Percentiles rank a stretch among this genome's conserved stretches.
These are phyloP conservation scores for Cantharis lateralis DNA, from an alignment of 2,888 invertebrate species.

Conservation along the genomic window DNA sequence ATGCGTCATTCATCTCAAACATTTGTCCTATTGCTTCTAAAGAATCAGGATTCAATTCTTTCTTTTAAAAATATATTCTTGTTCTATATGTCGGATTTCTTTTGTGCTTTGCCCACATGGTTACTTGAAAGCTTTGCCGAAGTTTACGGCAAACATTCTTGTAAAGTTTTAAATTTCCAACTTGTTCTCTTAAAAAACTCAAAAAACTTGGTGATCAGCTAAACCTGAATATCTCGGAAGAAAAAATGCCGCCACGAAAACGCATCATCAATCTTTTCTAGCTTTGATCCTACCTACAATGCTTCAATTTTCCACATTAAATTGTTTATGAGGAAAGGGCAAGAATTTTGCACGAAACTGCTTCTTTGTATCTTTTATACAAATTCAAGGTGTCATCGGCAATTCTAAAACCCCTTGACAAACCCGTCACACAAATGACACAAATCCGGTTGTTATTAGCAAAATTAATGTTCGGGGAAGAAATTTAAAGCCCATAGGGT, in stretches of 20 bases:
- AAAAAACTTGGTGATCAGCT: neutral
- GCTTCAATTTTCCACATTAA: neutral
- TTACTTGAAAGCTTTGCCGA: neutral
- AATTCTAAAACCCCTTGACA: slow-evolving; percentile 21
- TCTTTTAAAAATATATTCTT: slow-evolving; percentile 23
- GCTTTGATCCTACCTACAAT: neutral
- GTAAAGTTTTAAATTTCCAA: slow-evolving; percentile 10
- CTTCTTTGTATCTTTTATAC: slow-evolving; percentile 19
- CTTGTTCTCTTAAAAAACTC: neutral
- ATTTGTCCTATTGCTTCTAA: slow-evolving; percentile 28
- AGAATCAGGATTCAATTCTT: slow-evolving; percentile 30
- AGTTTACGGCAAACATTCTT: slow-evolving; percentile 6
- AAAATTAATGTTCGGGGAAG: slow-evolving; percentile 31
- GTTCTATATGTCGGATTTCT: slow-evolving; percentile 22
- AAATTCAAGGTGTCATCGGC: slow-evolving; percentile 30
- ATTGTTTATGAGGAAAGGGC: slow-evolving; percentile 1
- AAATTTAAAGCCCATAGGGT: slow-evolving; percentile 27
- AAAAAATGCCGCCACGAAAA: neutral
- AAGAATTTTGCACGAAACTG: neutral
- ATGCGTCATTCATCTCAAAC: slow-evolving; percentile 29
- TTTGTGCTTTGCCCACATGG: slow-evolving; percentile 16
- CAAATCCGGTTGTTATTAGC: slow-evolving; percentile 32
- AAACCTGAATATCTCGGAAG: neutral
- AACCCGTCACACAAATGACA: slow-evolving; percentile 29
- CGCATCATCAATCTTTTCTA: neutral